Percentiles rank a stretch among this genome's conserved stretches.
Evolutionary conservation across 1,140 invertebrate species (phyloP).

Genomic region (Drosophila pseudoobscura): DNA sequence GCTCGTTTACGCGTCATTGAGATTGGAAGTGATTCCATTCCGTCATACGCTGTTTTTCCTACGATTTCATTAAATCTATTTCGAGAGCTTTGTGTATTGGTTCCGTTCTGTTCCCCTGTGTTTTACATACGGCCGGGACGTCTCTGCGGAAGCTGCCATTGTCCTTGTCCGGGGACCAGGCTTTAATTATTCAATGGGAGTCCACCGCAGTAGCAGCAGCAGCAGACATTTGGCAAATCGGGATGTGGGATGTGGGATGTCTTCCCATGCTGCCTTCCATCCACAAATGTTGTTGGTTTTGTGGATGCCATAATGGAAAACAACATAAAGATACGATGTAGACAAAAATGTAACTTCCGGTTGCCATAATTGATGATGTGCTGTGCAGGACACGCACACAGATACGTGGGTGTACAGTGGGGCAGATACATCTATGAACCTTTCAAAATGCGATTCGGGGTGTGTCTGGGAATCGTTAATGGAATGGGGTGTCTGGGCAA

Average conservation of each 20-base stretch:
- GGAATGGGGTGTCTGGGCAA: constrained; percentile 2
- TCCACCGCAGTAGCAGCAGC: not conserved
- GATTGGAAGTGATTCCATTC: constrained; percentile 36
- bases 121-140: constrained; percentile 1
- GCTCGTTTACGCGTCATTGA: constrained; percentile 41
- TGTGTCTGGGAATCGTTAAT: not conserved
- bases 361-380: constrained; percentile 76
- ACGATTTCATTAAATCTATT: constrained; percentile 5
- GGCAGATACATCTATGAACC: too few relatives aligned
- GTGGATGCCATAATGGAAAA: constrained; percentile 48
- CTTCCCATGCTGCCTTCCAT: not conserved
- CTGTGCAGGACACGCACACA: constrained; percentile 27
- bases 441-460: too few relatives aligned
- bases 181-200: constrained; percentile 63
- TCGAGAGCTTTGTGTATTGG: constrained; percentile 23
- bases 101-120: constrained; percentile 19
- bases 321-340: constrained; percentile 60
- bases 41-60: not conserved
- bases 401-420: constrained; percentile 26
- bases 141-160: constrained; percentile 28
- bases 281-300: constrained; percentile 10
- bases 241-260: constrained; percentile 20
- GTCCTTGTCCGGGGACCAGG: constrained; percentile 32
- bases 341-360: constrained; percentile 71
- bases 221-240: constrained; percentile 30